Conservation (phyloP, 2,797 vertebrate species). For the Cuculus canorus region DNA sequence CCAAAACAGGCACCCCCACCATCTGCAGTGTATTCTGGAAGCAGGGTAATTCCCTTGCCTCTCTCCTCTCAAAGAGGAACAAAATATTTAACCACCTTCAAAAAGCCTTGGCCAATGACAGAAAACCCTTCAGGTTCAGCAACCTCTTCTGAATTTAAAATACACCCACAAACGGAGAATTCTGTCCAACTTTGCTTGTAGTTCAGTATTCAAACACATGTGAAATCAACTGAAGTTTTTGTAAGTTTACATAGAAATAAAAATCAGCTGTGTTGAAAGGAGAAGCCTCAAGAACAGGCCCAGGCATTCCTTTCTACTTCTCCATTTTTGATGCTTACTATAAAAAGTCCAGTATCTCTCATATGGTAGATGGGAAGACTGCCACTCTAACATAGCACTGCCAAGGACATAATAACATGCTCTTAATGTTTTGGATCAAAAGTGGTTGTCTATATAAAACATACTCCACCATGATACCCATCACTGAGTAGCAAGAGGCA, state of each 20-base stretch:
- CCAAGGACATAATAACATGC: not conserved
- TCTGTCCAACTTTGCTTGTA: not conserved
- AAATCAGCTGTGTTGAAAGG: not conserved
- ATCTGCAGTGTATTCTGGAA: no score
- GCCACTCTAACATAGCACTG: not conserved
- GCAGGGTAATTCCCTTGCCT: no score
- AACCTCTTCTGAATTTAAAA: no score
- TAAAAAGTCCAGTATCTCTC: not conserved
- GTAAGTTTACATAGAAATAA: not conserved
- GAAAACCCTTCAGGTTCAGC: no score
- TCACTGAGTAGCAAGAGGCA: not conserved
- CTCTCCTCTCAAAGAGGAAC: no score
- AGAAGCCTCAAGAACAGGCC: not conserved
- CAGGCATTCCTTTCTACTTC: not conserved
- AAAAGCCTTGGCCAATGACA: no score
- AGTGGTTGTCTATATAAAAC: not conserved
- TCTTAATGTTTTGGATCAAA: not conserved
- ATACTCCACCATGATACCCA: not conserved
- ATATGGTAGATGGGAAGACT: not conserved
- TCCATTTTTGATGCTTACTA: not conserved
- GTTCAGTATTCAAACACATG: not conserved
- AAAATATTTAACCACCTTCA: no score
- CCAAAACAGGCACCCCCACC: no score
- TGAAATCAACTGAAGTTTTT: not conserved
- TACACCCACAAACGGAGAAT: not conserved